Percentiles rank a stretch among this genome's conserved stretches.
Evolutionary conservation across 2,797 vertebrate genomes (phyloP).

Genomic region (Myotis vivesi): DNA sequence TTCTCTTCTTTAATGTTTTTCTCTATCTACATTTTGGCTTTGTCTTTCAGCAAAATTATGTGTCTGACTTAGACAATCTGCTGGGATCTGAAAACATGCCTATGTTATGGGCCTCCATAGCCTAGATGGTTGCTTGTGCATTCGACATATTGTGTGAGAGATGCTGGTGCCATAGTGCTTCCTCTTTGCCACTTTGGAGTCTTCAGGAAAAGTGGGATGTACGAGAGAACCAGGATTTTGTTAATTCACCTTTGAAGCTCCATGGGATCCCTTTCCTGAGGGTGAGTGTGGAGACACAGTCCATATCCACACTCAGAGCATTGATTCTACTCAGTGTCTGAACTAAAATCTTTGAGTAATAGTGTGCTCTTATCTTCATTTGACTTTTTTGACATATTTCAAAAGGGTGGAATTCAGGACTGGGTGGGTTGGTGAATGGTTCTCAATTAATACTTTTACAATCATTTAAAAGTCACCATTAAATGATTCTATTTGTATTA

Average conservation of each 20-base stretch:
- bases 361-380: constrained; percentile 34
- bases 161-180: neutral
- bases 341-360: constrained; percentile 6
- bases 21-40: neutral
- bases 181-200: neutral
- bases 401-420: neutral
- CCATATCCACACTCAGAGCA: neutral
- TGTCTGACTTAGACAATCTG: neutral
- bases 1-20: neutral
- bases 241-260: neutral
- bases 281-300: neutral
- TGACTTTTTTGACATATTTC: constrained; percentile 44
- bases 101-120: neutral
- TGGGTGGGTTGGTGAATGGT: constrained; percentile 13
- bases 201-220: neutral
- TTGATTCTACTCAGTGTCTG: neutral
- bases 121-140: neutral
- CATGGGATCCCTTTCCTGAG: neutral
- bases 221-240: neutral
- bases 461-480: neutral
- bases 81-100: neutral
- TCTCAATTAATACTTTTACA: constrained; percentile 22
- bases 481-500: neutral
- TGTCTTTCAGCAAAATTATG: neutral
- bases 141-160: neutral